Evolutionary conservation across 2,888 invertebrate genomes (phyloP), one percentile per base, ranked within the genome.

Genomic region (Drosophila stalkeri): DNA sequence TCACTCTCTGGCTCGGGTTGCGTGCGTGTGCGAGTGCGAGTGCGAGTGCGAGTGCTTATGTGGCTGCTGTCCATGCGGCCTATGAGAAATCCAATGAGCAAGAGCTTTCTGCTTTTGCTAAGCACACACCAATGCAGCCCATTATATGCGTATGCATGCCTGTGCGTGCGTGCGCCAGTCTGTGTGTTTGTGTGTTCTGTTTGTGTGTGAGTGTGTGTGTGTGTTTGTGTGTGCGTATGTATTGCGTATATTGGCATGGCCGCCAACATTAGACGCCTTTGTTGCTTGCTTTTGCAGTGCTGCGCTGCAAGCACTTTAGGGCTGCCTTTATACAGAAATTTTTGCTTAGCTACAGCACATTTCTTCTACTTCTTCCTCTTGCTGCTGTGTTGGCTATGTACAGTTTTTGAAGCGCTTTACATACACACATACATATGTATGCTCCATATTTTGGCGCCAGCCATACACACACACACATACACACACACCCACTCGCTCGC

Each of bases 371-470:
- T n/a, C 51, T 12, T 49, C 8, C 3, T 44, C 51, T 44, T 52
- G 68, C 23, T 57, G 70, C 20, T 44, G 23, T 41, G 47, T 44
- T 20, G 37, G 37, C 75, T 81, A 82, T 81, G 80, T 81, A 82
- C 81, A 79, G 78, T 81, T 68, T 82, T 68, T 63, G 69, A 66
- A 56, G 64, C 60, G 51, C 51, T 65, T 80, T 46, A 8, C 14
- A 27, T 46, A 14, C 16, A 27, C 9, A 9, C 12, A 44, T 16
- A 7, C 14, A 20, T 31, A 8, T 62, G 16, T 62, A 86, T 86
- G 86, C 89, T 86, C 86, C 89, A 87, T 80, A 82, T 87, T 87
- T 85, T 81, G 82, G 81, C 86, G 81, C 82, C 82, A 75, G 60
- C 55, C 68, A 44, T 9, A 43, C 41, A 55, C 18, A 54, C 54